These are phyloP conservation scores for Hipparchia semele DNA, from an alignment of 2,888 invertebrate genomes.

Conservation along the genomic window DNA sequence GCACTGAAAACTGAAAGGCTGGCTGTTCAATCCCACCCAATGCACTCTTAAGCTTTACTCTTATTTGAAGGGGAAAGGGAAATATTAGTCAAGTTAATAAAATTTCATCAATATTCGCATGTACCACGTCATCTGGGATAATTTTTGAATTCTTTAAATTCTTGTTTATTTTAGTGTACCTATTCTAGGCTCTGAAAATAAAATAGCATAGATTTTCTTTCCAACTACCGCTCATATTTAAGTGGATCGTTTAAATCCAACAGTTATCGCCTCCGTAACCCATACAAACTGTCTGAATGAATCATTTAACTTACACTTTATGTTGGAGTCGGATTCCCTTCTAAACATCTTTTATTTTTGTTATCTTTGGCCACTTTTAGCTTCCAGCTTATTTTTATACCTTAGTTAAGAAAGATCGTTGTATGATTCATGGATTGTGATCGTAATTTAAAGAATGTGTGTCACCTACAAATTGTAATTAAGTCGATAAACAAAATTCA, in stretches of 20 bases:
- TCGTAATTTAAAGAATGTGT: conserved; percentile 11
- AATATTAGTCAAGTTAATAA: no score
- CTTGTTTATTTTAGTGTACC: no score
- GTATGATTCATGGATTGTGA: background rate
- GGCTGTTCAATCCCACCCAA: no score
- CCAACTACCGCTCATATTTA: background rate
- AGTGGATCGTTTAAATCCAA: background rate
- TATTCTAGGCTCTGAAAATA: no score
- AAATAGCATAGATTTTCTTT: background rate
- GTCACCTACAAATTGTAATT: conserved; percentile 7
- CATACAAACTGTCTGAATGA: conserved; percentile 14
- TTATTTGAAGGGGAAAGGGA: no score
- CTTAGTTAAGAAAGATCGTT: background rate
- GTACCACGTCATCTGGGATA: no score
- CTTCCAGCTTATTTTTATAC: background rate
- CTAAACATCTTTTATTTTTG: background rate
- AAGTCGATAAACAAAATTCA: conserved; percentile 3
- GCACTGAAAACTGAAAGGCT: no score
- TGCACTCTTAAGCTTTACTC: no score
- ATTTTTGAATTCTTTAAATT: no score
- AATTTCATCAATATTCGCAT: no score
- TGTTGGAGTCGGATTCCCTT: conserved; percentile 3
- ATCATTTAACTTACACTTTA: conserved; percentile 4
- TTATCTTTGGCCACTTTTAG: conserved; percentile 12
- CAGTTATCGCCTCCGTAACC: conserved; percentile 11